A percentile compares a stretch with the other conserved stretches of the same genome.
phyloP scores from a whole-genome alignment of 2,888 invertebrate genomes.

The Tromatobia lineatoria region DNA sequence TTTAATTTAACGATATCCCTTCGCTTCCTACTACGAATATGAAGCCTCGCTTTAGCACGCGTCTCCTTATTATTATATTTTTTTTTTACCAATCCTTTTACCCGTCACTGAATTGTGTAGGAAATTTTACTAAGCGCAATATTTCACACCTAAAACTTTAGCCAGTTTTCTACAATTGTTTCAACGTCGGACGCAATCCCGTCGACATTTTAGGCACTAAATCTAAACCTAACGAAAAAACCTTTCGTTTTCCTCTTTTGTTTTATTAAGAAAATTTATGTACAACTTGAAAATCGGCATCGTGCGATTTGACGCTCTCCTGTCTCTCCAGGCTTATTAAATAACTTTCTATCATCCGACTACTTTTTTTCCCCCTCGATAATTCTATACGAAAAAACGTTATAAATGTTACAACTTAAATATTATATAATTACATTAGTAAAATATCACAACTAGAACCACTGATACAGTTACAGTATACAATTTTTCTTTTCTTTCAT shows the following conservation, averaged over 20 bases:
- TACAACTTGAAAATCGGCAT: slow-evolving; percentile 71
- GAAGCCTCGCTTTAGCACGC: slow-evolving; percentile 38
- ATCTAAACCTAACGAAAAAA: slow-evolving; percentile 79
- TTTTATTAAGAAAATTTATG: slow-evolving; percentile 74
- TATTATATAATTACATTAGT: slow-evolving; percentile 77
- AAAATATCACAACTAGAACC: slow-evolving; percentile 85
- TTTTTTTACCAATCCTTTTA: slow-evolving; percentile 36
- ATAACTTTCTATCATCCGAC: slow-evolving; percentile 46
- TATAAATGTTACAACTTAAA: slow-evolving; percentile 71
- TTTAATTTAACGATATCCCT: not conserved
- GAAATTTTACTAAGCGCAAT: not conserved
- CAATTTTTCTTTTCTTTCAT: slow-evolving; percentile 56
- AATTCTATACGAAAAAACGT: slow-evolving; percentile 64
- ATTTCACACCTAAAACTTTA: slow-evolving; percentile 19
- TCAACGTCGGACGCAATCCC: slow-evolving; percentile 74
- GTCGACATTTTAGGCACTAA: slow-evolving; percentile 82
- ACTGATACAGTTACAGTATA: slow-evolving; percentile 82
- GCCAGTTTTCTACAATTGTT: slow-evolving; percentile 40
- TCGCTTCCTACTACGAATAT: slow-evolving; percentile 14
- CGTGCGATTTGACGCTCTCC: slow-evolving; percentile 20
- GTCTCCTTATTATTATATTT: slow-evolving; percentile 10
- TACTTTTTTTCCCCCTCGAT: slow-evolving; percentile 47
- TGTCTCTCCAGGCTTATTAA: slow-evolving; percentile 28
- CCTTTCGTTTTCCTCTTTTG: slow-evolving; percentile 59
- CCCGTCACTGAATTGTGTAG: slow-evolving; percentile 30